A percentile compares a stretch with the other conserved stretches of the same genome.
Conservation (phyloP, 2,113 vertebrate species). For the Paradisaea rubra region DNA sequence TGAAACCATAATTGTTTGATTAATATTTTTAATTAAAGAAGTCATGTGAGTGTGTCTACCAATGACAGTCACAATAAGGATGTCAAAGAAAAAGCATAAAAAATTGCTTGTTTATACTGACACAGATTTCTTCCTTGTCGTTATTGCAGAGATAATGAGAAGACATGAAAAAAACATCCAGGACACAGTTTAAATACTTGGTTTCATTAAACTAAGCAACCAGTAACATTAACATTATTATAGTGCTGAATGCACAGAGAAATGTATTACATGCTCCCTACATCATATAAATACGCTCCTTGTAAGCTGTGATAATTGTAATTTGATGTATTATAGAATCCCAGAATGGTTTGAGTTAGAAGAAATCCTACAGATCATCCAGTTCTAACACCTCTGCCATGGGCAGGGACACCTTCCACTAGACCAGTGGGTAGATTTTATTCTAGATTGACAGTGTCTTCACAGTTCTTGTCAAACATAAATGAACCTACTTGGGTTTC, state of each 20-base stretch:
- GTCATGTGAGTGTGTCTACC: not conserved
- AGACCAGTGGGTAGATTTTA: not conserved
- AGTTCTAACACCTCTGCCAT: not conserved
- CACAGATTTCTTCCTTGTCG: not conserved
- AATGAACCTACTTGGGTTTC: not conserved
- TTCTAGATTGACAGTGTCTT: not conserved
- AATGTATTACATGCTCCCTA: not conserved
- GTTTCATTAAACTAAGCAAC: not conserved
- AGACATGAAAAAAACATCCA: not conserved
- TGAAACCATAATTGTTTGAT: not conserved
- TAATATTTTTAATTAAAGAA: not conserved
- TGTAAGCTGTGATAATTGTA: not conserved
- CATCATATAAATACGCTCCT: not conserved
- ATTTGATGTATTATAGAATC: not conserved
- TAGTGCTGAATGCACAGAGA: not conserved
- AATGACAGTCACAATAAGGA: not conserved
- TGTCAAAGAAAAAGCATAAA: not conserved
- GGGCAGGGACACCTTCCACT: not conserved
- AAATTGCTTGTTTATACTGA: not conserved
- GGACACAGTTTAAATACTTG: not conserved
- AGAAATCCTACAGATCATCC: not conserved
- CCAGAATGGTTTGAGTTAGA: not conserved
- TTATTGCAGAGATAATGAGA: not conserved
- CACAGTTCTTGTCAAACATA: not conserved
- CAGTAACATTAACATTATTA: not conserved